Base-by-base conservation (phyloP, 1,140 invertebrate genomes). In the Drosophila albomicans region DNA sequence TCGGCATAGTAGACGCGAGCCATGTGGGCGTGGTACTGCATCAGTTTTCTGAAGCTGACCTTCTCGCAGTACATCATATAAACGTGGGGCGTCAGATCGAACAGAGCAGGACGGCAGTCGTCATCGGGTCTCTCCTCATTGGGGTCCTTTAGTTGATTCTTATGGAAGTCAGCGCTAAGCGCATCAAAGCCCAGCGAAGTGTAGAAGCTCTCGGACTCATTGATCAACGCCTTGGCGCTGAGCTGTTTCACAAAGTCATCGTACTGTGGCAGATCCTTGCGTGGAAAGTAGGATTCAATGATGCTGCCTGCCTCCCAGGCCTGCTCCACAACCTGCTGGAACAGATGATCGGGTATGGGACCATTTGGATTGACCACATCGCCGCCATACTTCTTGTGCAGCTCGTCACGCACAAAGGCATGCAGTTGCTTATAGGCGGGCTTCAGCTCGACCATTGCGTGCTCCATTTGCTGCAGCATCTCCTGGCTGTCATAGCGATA, bases 391-490 rank as follows among this genome's bases (percentile, higher is more conserved):
- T 95, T 95, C 80, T 95, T 93, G 10, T 95, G 93, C 11, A 99
- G 93, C 64, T 96, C 94, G 28, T 94, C 93, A 32, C 97, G 94
- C 0, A 98, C 96, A 80, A 98, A 99, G 0, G 97, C 96, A 80
- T 99, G 98, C 0, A 99, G 87, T 91, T 98, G 95, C 58, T 96
- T 91, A 88, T 98, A 99, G 1, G 98, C 92, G 0, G 97, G 97
- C 68, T 95, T 95, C 5, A 99, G 89, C 82, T 98, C 84, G 7
- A 92, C 80, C 94, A 94, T 94, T 3, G 94, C 88, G 58, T 93
- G 93, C 1, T 93, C 93, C 77, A 94, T 91, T 68, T 94, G 94
- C 46, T 92, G 79, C n/a, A 94, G 93, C 75, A 94, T 94, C 75
- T 94, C 93, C 5, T 93, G 76, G 25, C 93, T 93, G 58, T 94